These are phyloP conservation scores for Himalopsyche anomala DNA, from an alignment of 2,888 invertebrate genomes.

Conservation along the genomic window DNA sequence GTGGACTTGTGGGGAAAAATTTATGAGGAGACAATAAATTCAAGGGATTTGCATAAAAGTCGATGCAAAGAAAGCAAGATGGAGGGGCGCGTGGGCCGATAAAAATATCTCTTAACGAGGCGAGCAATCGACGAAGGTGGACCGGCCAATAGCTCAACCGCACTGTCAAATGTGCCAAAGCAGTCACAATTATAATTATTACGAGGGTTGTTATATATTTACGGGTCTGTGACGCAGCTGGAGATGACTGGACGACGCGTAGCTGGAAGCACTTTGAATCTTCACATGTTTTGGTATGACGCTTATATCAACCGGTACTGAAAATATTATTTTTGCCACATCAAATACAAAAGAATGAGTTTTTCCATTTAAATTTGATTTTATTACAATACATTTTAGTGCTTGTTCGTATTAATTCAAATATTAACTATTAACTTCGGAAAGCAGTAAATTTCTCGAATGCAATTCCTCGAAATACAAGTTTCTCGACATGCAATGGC, in stretches of 20 bases:
- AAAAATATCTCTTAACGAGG: slow-evolving; percentile 43
- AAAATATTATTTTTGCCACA: too few species aligned
- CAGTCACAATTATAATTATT: slow-evolving; percentile 3
- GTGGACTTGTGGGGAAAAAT: not conserved
- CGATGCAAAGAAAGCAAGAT: slow-evolving; percentile 25
- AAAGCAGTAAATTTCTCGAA: too few species aligned
- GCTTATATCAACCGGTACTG: too few species aligned
- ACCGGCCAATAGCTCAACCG: slow-evolving; percentile 7
- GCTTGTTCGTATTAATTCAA: too few species aligned
- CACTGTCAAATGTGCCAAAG: slow-evolving; percentile 24
- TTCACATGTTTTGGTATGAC: too few species aligned
- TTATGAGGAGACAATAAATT: slow-evolving; percentile 36
- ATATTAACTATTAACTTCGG: too few species aligned
- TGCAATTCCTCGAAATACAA: too few species aligned
- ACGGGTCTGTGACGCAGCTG: not conserved
- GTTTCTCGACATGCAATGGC: too few species aligned
- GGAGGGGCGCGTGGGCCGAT: slow-evolving; percentile 12
- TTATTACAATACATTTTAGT: too few species aligned
- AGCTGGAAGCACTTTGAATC: not conserved
- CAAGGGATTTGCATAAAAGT: slow-evolving; percentile 34
- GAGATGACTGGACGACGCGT: not conserved
- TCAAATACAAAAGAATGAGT: too few species aligned
- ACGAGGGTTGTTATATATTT: not conserved
- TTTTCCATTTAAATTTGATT: too few species aligned
- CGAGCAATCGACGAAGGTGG: slow-evolving; percentile 10